phyloP scores from a whole-genome alignment of 2,888 invertebrate species.

The Chesias legatella region DNA sequence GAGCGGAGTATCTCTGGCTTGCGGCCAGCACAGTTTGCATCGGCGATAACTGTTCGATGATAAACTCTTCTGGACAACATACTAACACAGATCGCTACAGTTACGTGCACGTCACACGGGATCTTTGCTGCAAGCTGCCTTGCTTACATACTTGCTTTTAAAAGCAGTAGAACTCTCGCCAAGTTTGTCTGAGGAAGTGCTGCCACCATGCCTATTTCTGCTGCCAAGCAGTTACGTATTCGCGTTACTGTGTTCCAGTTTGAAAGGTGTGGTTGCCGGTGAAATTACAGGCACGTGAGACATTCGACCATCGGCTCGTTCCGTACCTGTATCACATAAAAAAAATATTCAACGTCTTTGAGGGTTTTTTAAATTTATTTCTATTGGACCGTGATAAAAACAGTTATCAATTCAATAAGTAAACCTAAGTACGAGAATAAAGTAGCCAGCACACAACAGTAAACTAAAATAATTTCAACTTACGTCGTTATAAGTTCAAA shows the following conservation, averaged over 20 bases:
- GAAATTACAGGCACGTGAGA: too few species aligned
- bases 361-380: too few species aligned
- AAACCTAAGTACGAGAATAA: not conserved
- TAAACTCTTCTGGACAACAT: slow-evolving; percentile 36
- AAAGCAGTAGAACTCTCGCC: too few species aligned
- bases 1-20: slow-evolving; percentile 50
- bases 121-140: slow-evolving; percentile 1
- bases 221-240: too few species aligned
- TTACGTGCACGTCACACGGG: not conserved
- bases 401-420: slow-evolving; percentile 14
- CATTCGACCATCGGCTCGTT: too few species aligned
- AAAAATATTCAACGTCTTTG: too few species aligned
- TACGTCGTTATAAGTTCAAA: slow-evolving; percentile 36
- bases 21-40: slow-evolving; percentile 46
- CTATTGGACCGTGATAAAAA: too few species aligned
- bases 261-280: too few species aligned
- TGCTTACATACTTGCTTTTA: not conserved
- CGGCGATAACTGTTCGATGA: slow-evolving; percentile 47
- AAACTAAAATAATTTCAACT: slow-evolving; percentile 26
- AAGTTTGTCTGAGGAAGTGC: too few species aligned
- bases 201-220: too few species aligned
- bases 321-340: too few species aligned
- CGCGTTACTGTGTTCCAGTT: too few species aligned
- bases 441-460: slow-evolving; percentile 8
- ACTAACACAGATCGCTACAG: slow-evolving; percentile 6